A percentile compares a stretch with the other conserved stretches of the same genome.
These are phyloP conservation scores for Ammodytes marinus DNA, from an alignment of 2,113 vertebrate species.

Conservation along the genomic window DNA sequence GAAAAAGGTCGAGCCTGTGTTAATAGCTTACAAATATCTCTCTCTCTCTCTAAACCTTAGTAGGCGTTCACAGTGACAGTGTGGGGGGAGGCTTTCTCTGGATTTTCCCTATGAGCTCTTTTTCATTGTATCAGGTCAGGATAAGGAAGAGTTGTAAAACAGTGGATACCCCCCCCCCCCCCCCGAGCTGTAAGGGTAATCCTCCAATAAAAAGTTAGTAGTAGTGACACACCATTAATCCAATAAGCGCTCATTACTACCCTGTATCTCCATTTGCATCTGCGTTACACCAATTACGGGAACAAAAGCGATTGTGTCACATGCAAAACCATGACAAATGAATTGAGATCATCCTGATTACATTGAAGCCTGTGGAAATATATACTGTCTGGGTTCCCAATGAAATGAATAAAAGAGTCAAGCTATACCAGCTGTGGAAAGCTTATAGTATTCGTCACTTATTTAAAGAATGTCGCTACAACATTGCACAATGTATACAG, in stretches of 20 bases:
- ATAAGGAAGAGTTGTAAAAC: slow-evolving; percentile 7
- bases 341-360: slow-evolving; percentile 80
- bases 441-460: no score
- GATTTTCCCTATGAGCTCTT: slow-evolving; percentile 17
- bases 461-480: no score
- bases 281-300: slow-evolving; percentile 77
- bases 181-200: slow-evolving; percentile 25
- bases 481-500: no score
- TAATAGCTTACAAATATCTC: slow-evolving; percentile 71
- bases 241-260: slow-evolving; percentile 75
- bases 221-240: slow-evolving; percentile 74
- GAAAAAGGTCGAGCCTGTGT: slow-evolving; percentile 71
- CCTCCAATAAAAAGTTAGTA: slow-evolving; percentile 52
- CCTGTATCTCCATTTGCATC: slow-evolving; percentile 75
- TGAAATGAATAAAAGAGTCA: slow-evolving; percentile 26
- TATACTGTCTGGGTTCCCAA: slow-evolving; percentile 43
- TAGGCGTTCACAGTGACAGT: slow-evolving; percentile 9
- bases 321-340: slow-evolving; percentile 68
- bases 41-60: slow-evolving; percentile 25
- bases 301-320: slow-evolving; percentile 70
- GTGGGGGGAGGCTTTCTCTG: slow-evolving; percentile 2
- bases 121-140: slow-evolving; percentile 18
- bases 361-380: slow-evolving; percentile 58
- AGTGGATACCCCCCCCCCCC: slow-evolving; percentile 16
- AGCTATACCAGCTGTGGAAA: neutral